Evolutionary conservation across 2,888 invertebrate species (phyloP), one percentile per base, ranked within the genome.

Genomic region (Hypomecis atomaria): DNA sequence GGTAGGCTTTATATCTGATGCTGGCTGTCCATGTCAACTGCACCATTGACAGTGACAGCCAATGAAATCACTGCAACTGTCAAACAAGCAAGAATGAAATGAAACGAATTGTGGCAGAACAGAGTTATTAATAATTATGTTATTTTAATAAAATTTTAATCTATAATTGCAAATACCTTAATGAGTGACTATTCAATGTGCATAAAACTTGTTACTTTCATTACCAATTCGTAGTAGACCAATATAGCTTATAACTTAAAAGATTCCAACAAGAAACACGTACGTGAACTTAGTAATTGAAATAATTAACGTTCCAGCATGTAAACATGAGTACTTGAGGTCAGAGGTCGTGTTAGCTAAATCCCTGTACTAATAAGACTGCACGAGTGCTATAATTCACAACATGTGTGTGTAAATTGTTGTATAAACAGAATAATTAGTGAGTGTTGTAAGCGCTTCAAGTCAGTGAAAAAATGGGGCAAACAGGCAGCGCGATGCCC

Each of bases 401-500:
- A 65, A 62, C 62, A 64, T 72, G 69, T 64, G 49, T 59, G 38
- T 56, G 60, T 63, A 59, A 62, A 60, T 48, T 61, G 42, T 44
- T 59, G 66, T 66, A 57, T 65, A 64, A 69, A 70, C 55, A 64
- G 37, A 37, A 6, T 33, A 34, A 59, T 60, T 73, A 74, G 66
- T 68, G 68, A n/a, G 68, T 67, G 69, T 69, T 64, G 67, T 56
- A 59, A 62, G 38, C 54, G 38, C 62, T 62, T 62, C 57, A 59
- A 64, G 70, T 67, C 67, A 65, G 72, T 54, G 57, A 50, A 80
- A 81, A 82, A 74, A 91, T 91, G 91, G 91, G 91, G 72, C 91
- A 90, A 63, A 86, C 86, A 40, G 90, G 90, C 67, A 90, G 90
- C 57, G 85, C 91, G 0, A 89, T 90, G 71, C 90, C 89, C 57